Evolutionary conservation across 53 echinoderm and acorn worm species (phyloP), one percentile per base, ranked within the genome.

Genomic region (Patiria pectinifera): DNA sequence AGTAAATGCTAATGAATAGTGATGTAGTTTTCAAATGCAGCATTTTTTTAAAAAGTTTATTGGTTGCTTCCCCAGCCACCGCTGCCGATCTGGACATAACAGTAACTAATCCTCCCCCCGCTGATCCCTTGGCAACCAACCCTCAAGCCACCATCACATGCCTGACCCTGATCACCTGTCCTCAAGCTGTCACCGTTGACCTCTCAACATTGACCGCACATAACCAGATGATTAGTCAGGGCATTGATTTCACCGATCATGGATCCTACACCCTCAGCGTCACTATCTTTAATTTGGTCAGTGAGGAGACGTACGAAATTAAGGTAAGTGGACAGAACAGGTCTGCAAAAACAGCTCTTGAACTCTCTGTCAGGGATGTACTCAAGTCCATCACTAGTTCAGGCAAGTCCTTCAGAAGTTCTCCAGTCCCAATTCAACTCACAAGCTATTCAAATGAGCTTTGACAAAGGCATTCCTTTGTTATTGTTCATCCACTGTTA

Each of bases 161-260:
- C 83, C 86, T 93, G 25, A 88, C 89, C 59, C 78, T 85, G 62
- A 77, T 85, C 59, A 87, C 88, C 46, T 95, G 93, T 58, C 92
- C 94, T 16, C 80, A 83, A 35, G 94, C 89, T 59, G 92, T 75
- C 1, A 9, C 44, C 2, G 59, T 79, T 15, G 72, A 80, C 59
- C 69, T 92, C 22, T 80, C 92, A 49, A 25, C 43, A 46, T 24
- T 69, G 71, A 88, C 78, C 15, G 16, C 44, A 13, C 59, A 78
- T 21, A 21, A 53, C 53, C 44, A 23, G 92, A 24, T 46, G 0
- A 0, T 69, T 5, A 3, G 16, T 15, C 80, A 71, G 24, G 21
- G n/a, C 45, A 49, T 86, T 19, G 70, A 14, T 48, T 86, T 79
- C 45, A 49, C 53, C 19, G 44, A 48, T 25, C 15, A 58, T 24